Evolutionary conservation across 2,888 invertebrate species (phyloP).

Genomic region (Steinernema hermaphroditum): DNA sequence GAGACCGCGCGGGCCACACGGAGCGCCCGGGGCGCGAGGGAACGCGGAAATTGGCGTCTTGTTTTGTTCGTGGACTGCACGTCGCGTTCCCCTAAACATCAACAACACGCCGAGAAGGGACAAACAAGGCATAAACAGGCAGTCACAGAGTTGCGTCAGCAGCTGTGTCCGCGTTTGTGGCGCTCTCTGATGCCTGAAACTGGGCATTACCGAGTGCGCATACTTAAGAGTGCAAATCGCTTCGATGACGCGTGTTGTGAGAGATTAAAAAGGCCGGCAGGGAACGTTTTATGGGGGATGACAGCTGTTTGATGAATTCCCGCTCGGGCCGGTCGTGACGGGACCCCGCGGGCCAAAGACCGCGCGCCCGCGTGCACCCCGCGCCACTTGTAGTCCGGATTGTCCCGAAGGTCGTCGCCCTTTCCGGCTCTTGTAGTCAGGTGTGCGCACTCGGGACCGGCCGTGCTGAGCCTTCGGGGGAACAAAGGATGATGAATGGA

Average conservation of each 20-base stretch:
- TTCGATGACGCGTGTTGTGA: too few relatives aligned
- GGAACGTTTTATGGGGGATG: too few relatives aligned
- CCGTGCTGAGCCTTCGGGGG: too few relatives aligned
- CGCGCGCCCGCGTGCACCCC: background rate
- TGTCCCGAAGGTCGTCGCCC: background rate
- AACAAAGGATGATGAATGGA: background rate
- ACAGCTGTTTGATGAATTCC: constrained; percentile 14
- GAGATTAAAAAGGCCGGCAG: too few relatives aligned
- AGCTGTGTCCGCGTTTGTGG: constrained; percentile 3
- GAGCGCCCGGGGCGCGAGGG: background rate
- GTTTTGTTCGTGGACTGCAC: constrained; percentile 19
- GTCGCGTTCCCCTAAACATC: constrained; percentile 4
- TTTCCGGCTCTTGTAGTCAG: background rate
- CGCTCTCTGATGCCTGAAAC: background rate
- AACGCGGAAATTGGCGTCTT: constrained; percentile 22
- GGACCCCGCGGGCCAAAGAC: background rate
- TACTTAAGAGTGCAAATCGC: constrained; percentile 11
- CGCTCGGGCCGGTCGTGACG: background rate
- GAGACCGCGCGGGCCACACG: constrained; percentile 27
- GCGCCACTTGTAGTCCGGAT: background rate
- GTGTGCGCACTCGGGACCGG: too few relatives aligned
- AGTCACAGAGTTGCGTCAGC: constrained; percentile 19
- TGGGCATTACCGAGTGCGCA: background rate
- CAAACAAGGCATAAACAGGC: background rate
- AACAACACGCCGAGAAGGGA: background rate